These are phyloP conservation scores for Sminthurinus aureus DNA, from an alignment of 2,888 invertebrate species.

Conservation along the genomic window DNA sequence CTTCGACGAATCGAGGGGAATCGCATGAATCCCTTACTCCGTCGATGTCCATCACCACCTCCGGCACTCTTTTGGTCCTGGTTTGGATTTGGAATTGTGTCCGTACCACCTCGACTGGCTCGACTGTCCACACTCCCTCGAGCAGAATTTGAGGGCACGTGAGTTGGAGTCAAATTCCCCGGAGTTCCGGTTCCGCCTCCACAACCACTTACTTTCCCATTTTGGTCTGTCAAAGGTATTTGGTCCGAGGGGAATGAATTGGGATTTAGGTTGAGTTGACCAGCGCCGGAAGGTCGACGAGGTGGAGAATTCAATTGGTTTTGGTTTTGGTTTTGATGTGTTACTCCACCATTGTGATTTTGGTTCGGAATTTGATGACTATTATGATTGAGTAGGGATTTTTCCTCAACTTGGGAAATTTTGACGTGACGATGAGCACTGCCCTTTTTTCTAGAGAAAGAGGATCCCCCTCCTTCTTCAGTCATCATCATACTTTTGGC, in stretches of 20 bases:
- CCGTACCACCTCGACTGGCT: background rate
- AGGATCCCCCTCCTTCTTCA: slow-evolving; percentile 15
- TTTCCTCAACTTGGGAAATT: background rate
- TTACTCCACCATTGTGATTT: background rate
- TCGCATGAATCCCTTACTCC: slow-evolving; percentile 9
- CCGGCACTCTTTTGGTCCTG: background rate
- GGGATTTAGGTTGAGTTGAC: background rate
- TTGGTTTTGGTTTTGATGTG: background rate
- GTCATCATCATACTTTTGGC: slow-evolving; percentile 2
- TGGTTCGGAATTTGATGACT: background rate
- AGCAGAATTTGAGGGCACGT: background rate
- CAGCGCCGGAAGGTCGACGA: background rate
- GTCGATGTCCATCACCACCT: background rate
- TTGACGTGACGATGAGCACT: slow-evolving; percentile 1
- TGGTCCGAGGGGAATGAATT: background rate
- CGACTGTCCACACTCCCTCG: background rate
- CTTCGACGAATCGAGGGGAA: slow-evolving; percentile 1
- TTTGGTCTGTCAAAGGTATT: background rate
- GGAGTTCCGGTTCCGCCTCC: no score
- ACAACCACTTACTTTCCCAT: background rate
- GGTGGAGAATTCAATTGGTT: background rate
- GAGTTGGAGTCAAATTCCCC: no score
- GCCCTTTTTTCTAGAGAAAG: background rate
- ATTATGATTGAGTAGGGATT: background rate
- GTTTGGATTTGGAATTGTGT: background rate